These are phyloP conservation scores for Cheilosia grossa DNA, from an alignment of 2,888 invertebrate species.

Conservation along the genomic window DNA sequence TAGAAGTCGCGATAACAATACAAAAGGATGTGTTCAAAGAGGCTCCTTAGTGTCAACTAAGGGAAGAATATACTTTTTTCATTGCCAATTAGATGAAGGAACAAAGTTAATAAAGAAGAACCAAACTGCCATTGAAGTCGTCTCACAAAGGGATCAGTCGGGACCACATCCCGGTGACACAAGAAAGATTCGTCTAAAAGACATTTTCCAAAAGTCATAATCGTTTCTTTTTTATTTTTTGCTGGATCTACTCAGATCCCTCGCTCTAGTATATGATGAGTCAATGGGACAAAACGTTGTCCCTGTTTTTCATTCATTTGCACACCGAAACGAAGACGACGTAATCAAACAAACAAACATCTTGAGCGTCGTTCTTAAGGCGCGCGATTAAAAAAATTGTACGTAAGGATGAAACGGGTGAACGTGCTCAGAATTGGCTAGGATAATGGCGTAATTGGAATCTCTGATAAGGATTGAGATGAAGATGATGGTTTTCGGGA, in stretches of 20 bases:
- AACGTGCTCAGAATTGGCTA: slow-evolving; percentile 63
- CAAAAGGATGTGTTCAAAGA: slow-evolving; percentile 50
- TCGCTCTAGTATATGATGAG: slow-evolving; percentile 7
- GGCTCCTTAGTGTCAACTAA: slow-evolving; percentile 11
- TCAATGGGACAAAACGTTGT: neutral
- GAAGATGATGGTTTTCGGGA: slow-evolving; percentile 56
- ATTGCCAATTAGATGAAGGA: slow-evolving; percentile 60
- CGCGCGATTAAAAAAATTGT: slow-evolving; percentile 35
- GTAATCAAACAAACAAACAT: slow-evolving; percentile 37
- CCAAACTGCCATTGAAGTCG: slow-evolving; percentile 40
- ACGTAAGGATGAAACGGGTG: slow-evolving; percentile 54
- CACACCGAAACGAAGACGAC: slow-evolving; percentile 50
- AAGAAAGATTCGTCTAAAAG: slow-evolving; percentile 10
- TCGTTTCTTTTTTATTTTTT: neutral
- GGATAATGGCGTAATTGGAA: slow-evolving; percentile 59
- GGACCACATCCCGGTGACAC: neutral
- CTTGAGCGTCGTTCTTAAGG: slow-evolving; percentile 39
- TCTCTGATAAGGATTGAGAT: slow-evolving; percentile 67
- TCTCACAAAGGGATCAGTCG: slow-evolving; percentile 34
- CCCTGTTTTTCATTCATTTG: slow-evolving; percentile 28
- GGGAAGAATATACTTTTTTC: slow-evolving; percentile 30
- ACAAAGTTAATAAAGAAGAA: slow-evolving; percentile 56
- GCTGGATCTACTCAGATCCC: neutral
- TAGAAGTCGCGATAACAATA: slow-evolving; percentile 42
- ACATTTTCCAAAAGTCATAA: slow-evolving; percentile 44